Percentiles rank a stretch among this genome's conserved stretches.
Conservation (phyloP, 2,113 vertebrate genomes). For the Suricata suricatta region DNA sequence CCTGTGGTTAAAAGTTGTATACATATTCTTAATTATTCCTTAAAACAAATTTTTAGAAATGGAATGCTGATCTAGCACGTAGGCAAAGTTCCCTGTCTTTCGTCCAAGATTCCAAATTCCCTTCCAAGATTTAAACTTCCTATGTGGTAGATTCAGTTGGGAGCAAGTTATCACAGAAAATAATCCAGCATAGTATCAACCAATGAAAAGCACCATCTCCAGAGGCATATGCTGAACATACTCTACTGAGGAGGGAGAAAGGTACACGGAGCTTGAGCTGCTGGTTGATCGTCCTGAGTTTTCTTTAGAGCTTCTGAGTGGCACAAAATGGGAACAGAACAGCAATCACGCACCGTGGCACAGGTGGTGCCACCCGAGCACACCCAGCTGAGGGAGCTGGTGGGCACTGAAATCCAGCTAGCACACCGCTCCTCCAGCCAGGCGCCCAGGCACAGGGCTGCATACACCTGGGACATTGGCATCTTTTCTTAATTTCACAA, state of each 20-base stretch:
- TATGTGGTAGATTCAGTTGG: neutral
- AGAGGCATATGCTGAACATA: neutral
- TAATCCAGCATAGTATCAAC: neutral
- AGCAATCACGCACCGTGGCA: rapidly evolving
- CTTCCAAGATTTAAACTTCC: neutral
- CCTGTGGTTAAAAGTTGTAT: neutral
- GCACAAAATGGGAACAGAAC: neutral
- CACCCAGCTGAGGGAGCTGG: neutral
- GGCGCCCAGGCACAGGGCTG: too few relatives aligned
- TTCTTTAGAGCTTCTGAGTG: neutral
- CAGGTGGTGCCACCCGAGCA: neutral
- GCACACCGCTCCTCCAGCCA: neutral
- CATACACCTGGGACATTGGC: neutral
- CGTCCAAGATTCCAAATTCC: neutral
- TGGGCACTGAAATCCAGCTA: neutral
- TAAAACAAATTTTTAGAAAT: neutral
- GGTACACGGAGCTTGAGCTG: neutral
- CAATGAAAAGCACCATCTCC: neutral
- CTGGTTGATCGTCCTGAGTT: neutral
- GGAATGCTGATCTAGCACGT: neutral
- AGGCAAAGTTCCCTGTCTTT: neutral
- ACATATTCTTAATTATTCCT: neutral
- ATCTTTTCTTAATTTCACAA: neutral
- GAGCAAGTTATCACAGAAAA: neutral
- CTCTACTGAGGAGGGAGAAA: neutral